Conservation (phyloP, 2,888 invertebrate genomes). For the Eilema sororculum region DNA sequence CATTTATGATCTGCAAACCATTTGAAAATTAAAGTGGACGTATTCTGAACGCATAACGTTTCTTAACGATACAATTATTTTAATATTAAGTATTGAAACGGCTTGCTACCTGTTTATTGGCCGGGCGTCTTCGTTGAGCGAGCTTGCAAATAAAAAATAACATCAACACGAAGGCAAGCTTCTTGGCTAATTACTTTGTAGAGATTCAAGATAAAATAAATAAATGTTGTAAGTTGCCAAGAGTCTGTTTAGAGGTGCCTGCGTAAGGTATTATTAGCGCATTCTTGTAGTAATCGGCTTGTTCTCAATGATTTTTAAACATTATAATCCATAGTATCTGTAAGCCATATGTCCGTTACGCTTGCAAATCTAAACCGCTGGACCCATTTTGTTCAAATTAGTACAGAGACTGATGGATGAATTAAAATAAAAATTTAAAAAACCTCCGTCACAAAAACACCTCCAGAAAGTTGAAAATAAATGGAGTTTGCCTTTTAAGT, state of each 20-base stretch:
- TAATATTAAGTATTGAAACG: neutral
- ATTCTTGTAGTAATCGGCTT: neutral
- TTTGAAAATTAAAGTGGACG: neutral
- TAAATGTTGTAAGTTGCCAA: neutral
- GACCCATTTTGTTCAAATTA: too few species aligned
- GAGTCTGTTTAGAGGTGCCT: neutral
- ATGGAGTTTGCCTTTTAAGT: too few species aligned
- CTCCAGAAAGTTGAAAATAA: too few species aligned
- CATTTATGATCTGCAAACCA: neutral
- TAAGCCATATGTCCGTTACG: too few species aligned
- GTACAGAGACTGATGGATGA: too few species aligned
- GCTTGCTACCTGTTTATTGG: neutral
- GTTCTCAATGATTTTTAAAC: neutral
- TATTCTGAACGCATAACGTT: neutral
- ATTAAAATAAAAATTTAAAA: too few species aligned
- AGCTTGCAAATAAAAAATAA: conserved; percentile 8
- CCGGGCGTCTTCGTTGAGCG: neutral
- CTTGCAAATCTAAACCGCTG: too few species aligned
- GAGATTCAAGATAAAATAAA: neutral
- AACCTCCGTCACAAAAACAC: too few species aligned
- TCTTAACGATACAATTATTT: neutral
- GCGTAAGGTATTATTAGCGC: neutral
- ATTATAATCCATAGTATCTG: neutral
- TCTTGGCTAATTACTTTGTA: conserved; percentile 5
- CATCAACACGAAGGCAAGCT: conserved; percentile 22